phyloP scores from a whole-genome alignment of 2,797 vertebrate genomes.

The Acanthiza pusilla region DNA sequence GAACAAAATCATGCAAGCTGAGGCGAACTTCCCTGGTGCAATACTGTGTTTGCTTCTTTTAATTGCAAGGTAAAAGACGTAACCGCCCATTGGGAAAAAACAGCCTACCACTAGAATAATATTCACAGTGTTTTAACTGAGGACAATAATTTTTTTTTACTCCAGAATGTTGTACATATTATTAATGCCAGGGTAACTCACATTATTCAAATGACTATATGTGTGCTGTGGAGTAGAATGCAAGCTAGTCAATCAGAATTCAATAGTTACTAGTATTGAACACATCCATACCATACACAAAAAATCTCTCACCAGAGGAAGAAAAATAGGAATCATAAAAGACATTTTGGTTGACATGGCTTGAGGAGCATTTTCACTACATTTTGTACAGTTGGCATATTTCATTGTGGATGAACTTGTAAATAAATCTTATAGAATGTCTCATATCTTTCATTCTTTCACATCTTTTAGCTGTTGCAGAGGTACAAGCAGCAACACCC shows the following conservation, averaged over 20 bases:
- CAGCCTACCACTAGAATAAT: not conserved
- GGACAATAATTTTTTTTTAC: not conserved
- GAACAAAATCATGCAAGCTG: not conserved
- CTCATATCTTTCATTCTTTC: not conserved
- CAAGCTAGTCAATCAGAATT: not conserved
- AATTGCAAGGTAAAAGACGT: not conserved
- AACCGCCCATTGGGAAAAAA: not conserved
- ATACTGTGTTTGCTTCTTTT: not conserved
- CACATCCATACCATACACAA: not conserved
- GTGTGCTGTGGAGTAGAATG: not conserved
- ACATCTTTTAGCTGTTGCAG: not conserved
- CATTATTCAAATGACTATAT: not conserved
- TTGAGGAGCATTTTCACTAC: not conserved
- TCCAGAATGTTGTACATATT: not conserved
- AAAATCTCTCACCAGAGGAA: not conserved
- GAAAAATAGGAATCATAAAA: not conserved
- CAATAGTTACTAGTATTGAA: not conserved
- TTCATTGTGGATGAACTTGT: not conserved
- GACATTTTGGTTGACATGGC: not conserved
- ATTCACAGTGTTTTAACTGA: not conserved
- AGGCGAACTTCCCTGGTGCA: not conserved
- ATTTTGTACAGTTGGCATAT: not conserved
- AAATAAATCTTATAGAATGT: not conserved
- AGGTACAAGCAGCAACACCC: not conserved
- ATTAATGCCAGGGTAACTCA: not conserved